Evolutionary conservation across 2,888 invertebrate genomes (phyloP), one percentile per base, ranked within the genome.

Genomic region (Eurois occulta): DNA sequence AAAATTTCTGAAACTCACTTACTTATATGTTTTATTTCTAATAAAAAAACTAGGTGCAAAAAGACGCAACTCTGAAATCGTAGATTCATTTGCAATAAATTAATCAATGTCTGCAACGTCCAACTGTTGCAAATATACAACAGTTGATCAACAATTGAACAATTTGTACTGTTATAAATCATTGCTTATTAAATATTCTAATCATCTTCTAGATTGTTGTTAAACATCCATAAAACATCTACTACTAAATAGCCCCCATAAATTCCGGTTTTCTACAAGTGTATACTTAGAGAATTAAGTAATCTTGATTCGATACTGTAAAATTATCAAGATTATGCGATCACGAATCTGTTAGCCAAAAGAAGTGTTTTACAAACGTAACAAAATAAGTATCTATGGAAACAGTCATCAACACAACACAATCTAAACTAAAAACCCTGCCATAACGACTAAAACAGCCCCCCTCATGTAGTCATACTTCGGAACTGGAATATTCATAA

Each of bases 261-360:
- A 70, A 67, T 70, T 75, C 21, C 28, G 72, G 58, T 84, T 77
- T 78, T 75, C 85, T 62, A 78, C n/a, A 58, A 35, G 38, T 18
- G 35, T 67, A 65, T 55, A 70, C 21, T 75, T 85, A 77, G 16
- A 24, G 38, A 62, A 77, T 77, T 64, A 75, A 70, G 43, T 72
- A 70, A 71, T 73, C 35, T 41, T 70, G 38, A 70, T 55, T 70
- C 38, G 13, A 2, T 55, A 24, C 11, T 67, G 24, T 52, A 16
- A 60, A 66, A 83, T 78, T 74, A 69, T 8, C 52, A 43, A 38
- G n/a, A 80, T 62, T 68, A 66, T 67, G 74, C 62, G 81, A 81
- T 84, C 83, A 84, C 83, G 78, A 85, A 69, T 72, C 41, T 69
- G 73, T 68, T 38, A 55, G 52, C 64, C 75, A 60, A 71, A 79